Base-by-base conservation (phyloP, 2,888 invertebrate species). In the Zaprionus bogoriensis region DNA sequence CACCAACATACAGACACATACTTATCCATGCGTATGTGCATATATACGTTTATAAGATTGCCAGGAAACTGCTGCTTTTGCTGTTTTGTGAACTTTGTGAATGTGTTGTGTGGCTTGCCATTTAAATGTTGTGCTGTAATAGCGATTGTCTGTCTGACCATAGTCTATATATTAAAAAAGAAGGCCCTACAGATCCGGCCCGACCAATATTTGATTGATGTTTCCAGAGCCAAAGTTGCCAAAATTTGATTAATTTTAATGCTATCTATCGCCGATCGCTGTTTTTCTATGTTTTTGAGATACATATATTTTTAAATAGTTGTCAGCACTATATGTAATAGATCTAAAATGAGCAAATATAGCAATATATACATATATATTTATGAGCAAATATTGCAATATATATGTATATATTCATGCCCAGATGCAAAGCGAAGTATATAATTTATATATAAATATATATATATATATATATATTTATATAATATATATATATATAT, bases 231-330 rank as follows among this genome's bases (percentile, higher is more conserved):
- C n/a, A 36, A 9, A 36, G 5, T n/a, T 14, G 17, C 53, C 62
- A 58, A 63, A 61, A 45, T 28, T n/a, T 44, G 7, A 22, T 27
- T 60, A 83, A 84, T 87, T 87, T 88, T 62, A 88, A 78, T 87
- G 88, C 86, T 83, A 68, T 87, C 88, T 88, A 77, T 83, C 77
- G 77, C 69, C 45, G 61, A 69, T 75, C 85, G 77, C 59, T 58
- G 77, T 66, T 79, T 80, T 75, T 72, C 59, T 66, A 60, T 47
- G 63, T 46, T 72, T 76, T 81, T 68, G 39, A 41, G 38, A 32
- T 47, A 17, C 9, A 27, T 46, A n/a, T 28, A 14, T 39, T 54
- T 22, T 7, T 27, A 3, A 10, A 7, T 20, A 14, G 47, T 14
- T 20, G 39, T 36, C 36, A 52, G 74, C 68, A 54, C 55, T 72